phyloP scores from a whole-genome alignment of 1,140 invertebrate genomes.

The Caenorhabditis latens region DNA sequence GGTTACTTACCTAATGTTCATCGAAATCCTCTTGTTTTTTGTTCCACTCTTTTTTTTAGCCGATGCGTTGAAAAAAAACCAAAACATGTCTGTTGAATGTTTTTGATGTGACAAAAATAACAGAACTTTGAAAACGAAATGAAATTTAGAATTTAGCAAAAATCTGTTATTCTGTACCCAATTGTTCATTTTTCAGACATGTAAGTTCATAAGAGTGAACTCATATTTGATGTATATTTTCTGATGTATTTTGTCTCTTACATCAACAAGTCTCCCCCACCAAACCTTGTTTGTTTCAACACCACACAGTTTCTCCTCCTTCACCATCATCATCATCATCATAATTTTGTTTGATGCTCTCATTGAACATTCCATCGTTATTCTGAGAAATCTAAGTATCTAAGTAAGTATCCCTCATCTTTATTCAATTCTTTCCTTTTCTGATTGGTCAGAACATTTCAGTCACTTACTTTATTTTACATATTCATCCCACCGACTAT shows the following conservation, averaged over 20 bases:
- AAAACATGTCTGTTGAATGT: conserved; percentile 11
- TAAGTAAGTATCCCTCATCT: background rate
- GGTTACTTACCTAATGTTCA: background rate
- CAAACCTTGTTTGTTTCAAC: no score
- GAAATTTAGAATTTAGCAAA: background rate
- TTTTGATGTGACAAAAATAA: background rate
- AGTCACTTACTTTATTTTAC: conserved; percentile 2
- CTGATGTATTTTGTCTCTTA: no score
- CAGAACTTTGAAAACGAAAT: background rate
- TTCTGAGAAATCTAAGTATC: background rate
- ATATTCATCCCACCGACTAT: conserved; percentile 42
- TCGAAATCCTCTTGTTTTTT: conserved; percentile 14
- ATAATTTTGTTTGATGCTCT: conserved; percentile 22
- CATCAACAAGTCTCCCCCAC: no score
- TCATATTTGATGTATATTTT: no score
- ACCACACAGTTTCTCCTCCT: background rate
- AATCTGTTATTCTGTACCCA: no score
- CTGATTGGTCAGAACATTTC: background rate
- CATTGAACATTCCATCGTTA: conserved; percentile 24
- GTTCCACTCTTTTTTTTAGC: background rate
- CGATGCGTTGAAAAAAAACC: background rate
- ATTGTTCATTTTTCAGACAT: no score
- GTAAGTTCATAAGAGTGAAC: no score
- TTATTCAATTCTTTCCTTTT: background rate
- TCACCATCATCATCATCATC: background rate